Conservation (phyloP, 2,888 invertebrate species). For the Clepsis dumicolana region DNA sequence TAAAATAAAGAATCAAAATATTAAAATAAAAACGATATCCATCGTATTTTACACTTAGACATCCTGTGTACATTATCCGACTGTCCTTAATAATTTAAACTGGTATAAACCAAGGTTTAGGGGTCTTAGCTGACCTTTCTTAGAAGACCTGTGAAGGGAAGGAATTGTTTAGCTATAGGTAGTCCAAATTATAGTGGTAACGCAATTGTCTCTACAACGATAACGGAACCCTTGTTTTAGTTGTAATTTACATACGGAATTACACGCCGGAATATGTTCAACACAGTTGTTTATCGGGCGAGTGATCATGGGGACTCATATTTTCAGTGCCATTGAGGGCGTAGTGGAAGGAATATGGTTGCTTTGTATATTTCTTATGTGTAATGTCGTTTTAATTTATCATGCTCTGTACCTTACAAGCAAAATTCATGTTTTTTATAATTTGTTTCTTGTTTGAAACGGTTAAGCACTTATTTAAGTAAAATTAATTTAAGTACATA, state of each 20-base stretch:
- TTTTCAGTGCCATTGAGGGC: background rate
- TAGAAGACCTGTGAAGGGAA: slow-evolving; percentile 51
- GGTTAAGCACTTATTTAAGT: no score
- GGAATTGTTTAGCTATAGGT: slow-evolving; percentile 44
- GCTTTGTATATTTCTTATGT: background rate
- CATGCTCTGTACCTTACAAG: background rate
- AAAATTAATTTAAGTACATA: no score
- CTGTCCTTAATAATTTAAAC: slow-evolving; percentile 79
- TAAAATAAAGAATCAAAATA: background rate
- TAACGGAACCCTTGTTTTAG: slow-evolving; percentile 75
- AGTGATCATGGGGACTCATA: slow-evolving; percentile 14
- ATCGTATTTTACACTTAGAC: background rate
- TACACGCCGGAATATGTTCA: slow-evolving; percentile 76
- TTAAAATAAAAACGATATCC: slow-evolving; percentile 4
- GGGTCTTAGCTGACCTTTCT: slow-evolving; percentile 52
- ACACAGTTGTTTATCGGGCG: slow-evolving; percentile 68
- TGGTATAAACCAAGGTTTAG: slow-evolving; percentile 70
- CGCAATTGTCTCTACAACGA: slow-evolving; percentile 69
- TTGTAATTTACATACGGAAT: slow-evolving; percentile 85
- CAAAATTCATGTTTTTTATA: no score
- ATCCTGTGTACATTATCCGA: slow-evolving; percentile 34
- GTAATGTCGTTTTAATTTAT: background rate
- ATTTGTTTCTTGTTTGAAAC: no score
- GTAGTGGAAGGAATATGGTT: background rate
- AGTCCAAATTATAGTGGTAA: slow-evolving; percentile 57